A percentile compares a stretch with the other conserved stretches of the same genome.
Evolutionary conservation across 2,113 vertebrate genomes (phyloP).

Genomic region (Stegastes partitus): DNA sequence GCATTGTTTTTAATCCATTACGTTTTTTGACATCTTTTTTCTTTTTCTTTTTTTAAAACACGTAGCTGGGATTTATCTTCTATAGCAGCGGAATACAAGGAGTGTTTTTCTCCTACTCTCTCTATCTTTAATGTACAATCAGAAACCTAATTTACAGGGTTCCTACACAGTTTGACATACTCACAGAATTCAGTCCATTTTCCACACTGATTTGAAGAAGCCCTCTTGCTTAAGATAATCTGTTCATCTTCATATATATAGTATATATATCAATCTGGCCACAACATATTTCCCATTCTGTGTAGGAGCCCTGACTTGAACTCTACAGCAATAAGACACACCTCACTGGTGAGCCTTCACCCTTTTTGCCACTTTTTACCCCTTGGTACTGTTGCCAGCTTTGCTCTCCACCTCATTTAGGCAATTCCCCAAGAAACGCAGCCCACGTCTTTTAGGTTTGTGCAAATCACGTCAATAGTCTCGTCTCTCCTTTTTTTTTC

Average conservation of each 20-base stretch:
- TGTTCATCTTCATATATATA: conserved; percentile 13
- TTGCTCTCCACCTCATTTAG: conserved; percentile 31
- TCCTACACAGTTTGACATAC: conserved; percentile 45
- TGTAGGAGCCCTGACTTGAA: conserved; percentile 68
- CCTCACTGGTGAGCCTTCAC: conserved; percentile 84
- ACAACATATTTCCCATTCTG: not conserved
- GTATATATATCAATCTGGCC: not conserved
- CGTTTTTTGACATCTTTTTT: conserved; percentile 69
- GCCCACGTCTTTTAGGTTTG: conserved; percentile 77
- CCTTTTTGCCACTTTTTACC: conserved; percentile 68
- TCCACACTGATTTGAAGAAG: conserved; percentile 17
- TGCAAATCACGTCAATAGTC: conserved; percentile 82
- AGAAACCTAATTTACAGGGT: conserved; percentile 81
- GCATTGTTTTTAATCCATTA: conserved; percentile 86
- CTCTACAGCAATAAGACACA: conserved; percentile 79
- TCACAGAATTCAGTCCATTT: not conserved
- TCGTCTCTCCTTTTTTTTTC: conserved; percentile 61
- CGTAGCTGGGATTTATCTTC: conserved; percentile 90
- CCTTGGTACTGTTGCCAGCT: conserved; percentile 59
- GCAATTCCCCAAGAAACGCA: conserved; percentile 56
- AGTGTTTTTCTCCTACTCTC: conserved; percentile 85
- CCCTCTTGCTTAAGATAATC: not conserved
- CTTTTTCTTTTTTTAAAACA: conserved; percentile 78
- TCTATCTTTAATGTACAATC: conserved; percentile 86
- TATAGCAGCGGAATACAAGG: conserved; percentile 94